These are phyloP conservation scores for Pseudeuparius sepicola DNA, from an alignment of 2,888 invertebrate genomes.

Conservation along the genomic window DNA sequence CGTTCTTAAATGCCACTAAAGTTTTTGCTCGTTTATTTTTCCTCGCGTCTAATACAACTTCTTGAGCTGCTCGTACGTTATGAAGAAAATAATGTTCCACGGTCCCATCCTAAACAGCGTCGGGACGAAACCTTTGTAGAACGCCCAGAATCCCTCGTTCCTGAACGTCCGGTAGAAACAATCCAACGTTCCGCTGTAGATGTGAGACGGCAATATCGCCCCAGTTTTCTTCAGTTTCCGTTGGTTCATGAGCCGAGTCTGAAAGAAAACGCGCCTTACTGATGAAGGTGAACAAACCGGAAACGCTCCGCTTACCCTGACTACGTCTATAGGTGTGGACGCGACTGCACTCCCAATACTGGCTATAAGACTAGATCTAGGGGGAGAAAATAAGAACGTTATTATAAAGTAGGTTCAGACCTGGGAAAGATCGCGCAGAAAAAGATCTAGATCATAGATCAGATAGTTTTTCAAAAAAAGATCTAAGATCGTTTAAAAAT, in stretches of 20 bases:
- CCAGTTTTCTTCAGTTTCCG: conserved; percentile 45
- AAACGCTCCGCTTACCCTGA: conserved; percentile 69
- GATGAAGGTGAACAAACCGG: too few relatives aligned
- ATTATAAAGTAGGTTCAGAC: too few relatives aligned
- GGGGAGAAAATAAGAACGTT: conserved; percentile 30
- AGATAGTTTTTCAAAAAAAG: too few relatives aligned
- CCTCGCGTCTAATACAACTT: too few relatives aligned
- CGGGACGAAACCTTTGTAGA: conserved; percentile 95
- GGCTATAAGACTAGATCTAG: conserved; percentile 80
- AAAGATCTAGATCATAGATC: too few relatives aligned
- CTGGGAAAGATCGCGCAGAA: too few relatives aligned
- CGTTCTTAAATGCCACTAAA: too few relatives aligned
- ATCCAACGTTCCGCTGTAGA: conserved; percentile 77
- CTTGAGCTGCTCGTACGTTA: conserved; percentile 87
- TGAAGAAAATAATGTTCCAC: conserved; percentile 95
- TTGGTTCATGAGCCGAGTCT: conserved; percentile 95
- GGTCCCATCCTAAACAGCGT: conserved; percentile 93
- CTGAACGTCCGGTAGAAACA: conserved; percentile 62
- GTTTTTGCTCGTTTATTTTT: too few relatives aligned
- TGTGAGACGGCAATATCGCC: conserved; percentile 42
- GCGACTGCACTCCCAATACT: conserved; percentile 89
- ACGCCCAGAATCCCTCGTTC: conserved; percentile 74
- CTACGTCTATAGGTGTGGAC: conserved; percentile 89
- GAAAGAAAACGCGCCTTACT: conserved; percentile 33
- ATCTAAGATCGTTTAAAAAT: too few relatives aligned